Evolutionary conservation across 2,113 vertebrate genomes (phyloP).

Genomic region (Oncorhynchus tshawytscha): DNA sequence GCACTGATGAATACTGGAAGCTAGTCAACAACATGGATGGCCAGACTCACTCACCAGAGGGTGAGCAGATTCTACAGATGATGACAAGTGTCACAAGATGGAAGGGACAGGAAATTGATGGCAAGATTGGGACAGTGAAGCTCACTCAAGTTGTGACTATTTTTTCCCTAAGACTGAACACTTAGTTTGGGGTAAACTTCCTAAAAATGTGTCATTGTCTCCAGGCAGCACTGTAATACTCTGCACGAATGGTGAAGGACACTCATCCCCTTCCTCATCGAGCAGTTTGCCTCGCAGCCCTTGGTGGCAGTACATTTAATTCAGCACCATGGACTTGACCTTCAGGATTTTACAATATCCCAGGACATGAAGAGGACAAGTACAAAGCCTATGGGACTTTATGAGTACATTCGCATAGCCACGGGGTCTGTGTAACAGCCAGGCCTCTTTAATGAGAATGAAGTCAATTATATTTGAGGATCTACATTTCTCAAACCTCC

Average conservation of each 20-base stretch:
- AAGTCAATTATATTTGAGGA: constrained; percentile 12
- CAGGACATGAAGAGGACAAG: constrained; percentile 5
- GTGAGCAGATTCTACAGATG: too few relatives aligned
- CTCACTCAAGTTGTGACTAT: too few relatives aligned
- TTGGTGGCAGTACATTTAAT: background rate
- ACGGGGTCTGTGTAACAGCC: constrained; percentile 16
- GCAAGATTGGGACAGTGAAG: background rate
- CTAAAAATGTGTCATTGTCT: background rate
- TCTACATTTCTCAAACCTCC: constrained; percentile 14
- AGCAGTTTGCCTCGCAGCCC: constrained; percentile 5
- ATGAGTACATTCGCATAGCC: constrained; percentile 23
- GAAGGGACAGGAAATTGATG: background rate
- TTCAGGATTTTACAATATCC: constrained; percentile 10
- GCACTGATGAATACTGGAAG: too few relatives aligned
- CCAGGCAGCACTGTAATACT: too few relatives aligned
- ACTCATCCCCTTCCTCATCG: constrained; percentile 2
- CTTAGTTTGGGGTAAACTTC: background rate
- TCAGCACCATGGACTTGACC: constrained; percentile 5
- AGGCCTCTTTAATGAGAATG: constrained; percentile 12
- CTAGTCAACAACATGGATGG: background rate
- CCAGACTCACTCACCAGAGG: background rate
- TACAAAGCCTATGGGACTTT: constrained; percentile 15
- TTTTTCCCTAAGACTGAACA: background rate
- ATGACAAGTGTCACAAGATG: background rate
- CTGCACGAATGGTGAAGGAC: background rate